phyloP scores from a whole-genome alignment of 2,113 vertebrate genomes.

The Corythornis cristatus region DNA sequence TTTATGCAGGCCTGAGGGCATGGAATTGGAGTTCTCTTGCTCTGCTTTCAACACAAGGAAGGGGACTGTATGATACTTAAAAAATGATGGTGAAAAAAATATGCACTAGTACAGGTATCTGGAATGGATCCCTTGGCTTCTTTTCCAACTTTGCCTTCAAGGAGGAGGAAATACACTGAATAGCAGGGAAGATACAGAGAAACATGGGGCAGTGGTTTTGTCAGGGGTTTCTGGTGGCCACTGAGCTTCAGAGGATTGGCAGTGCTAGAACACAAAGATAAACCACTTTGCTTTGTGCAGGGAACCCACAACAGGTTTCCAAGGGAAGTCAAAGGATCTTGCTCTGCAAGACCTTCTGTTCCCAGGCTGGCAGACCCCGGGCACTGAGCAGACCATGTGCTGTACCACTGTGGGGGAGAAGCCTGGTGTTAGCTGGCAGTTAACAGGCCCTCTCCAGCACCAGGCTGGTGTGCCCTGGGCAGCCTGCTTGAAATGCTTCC shows the following conservation, averaged over 20 bases:
- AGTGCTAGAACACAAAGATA: conserved; percentile 10
- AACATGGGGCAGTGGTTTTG: background rate
- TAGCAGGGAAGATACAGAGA: background rate
- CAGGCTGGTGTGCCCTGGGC: background rate
- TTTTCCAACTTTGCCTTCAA: conserved; percentile 30
- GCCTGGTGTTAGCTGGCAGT: background rate
- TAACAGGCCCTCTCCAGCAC: background rate
- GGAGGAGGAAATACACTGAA: conserved; percentile 32
- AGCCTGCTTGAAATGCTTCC: background rate
- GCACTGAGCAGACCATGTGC: fast-evolving
- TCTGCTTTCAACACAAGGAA: conserved; percentile 74
- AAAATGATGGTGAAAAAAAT: conserved; percentile 55
- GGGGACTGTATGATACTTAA: conserved; percentile 64
- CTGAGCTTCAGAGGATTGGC: background rate
- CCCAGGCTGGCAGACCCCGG: background rate
- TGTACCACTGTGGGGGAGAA: background rate
- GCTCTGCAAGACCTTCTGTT: background rate
- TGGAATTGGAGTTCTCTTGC: conserved; percentile 75
- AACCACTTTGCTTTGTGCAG: conserved; percentile 2
- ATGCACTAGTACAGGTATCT: conserved; percentile 33
- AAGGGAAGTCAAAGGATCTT: background rate
- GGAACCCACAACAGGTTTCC: background rate
- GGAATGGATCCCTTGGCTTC: conserved; percentile 4
- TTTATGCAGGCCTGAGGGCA: conserved; percentile 72
- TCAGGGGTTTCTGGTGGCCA: conserved; percentile 1